Evolutionary conservation across 2,797 vertebrate species (phyloP), one percentile per base, ranked within the genome.

Genomic region (Betta splendens): DNA sequence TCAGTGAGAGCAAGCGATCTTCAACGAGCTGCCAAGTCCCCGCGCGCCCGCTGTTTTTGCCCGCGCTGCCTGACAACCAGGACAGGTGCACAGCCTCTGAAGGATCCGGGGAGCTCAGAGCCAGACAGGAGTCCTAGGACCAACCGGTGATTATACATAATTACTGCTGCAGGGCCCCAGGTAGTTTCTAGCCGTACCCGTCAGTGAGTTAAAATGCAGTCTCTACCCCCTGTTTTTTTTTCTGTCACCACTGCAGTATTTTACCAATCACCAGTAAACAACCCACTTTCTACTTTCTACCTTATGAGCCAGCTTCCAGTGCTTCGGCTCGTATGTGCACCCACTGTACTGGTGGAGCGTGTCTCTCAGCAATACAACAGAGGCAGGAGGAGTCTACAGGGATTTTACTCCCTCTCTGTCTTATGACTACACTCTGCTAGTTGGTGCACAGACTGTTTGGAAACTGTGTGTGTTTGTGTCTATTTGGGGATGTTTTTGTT

Each of bases 341-440:
- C 50, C 26, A 39, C 21, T 32, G 42, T 26, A 39, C 21, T 32
- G 42, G 40, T 28, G 16, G 53, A 49, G 50, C 26, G 33, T 26
- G 18, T 18, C 18, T 65, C 39, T 65, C 39, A 10, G 50, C 36
- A 52, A 47, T 57, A 18, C 52, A 38, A 51, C 49, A 45, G 43
- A 15, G 28, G 22, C 7, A 15, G 11, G 48, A 49, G 37, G 26
- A 23, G 20, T 43, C 36, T 16, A 10, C 4, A 43, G 25, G 28
- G 38, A 61, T 49, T 55, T 38, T 16, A 21, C 22, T 46, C 16
- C 17, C 29, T 21, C n/a, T 21, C n/a, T 33, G 15, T 10, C 20
- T 12, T 11, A 12, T n/a, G 12, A 37, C 29, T 18, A 32, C 11
- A 15, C 9, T n/a, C n/a, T n/a, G n/a, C n/a, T n/a, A n/a, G n/a